A percentile compares a stretch with the other conserved stretches of the same genome.
These are phyloP conservation scores for Portunus trituberculatus DNA, from an alignment of 1,140 invertebrate species.

Conservation along the genomic window DNA sequence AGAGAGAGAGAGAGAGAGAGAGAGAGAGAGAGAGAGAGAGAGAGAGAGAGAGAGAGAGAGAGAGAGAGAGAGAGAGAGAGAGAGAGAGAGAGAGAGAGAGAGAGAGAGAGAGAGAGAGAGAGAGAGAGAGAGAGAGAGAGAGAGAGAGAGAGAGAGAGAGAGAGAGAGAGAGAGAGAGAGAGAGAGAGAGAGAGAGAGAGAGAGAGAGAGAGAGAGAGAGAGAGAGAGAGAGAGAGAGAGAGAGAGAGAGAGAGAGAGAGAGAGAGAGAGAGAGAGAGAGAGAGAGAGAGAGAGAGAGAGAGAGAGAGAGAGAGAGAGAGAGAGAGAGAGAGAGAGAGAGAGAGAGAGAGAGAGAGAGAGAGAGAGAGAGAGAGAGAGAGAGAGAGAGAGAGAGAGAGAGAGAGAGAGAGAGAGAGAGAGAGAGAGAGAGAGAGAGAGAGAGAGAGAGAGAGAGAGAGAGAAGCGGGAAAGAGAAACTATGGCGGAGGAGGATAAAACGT, in stretches of 20 bases:
- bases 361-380: neutral
- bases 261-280: neutral
- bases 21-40: neutral
- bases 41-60: neutral
- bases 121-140: neutral
- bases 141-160: neutral
- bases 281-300: neutral
- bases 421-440: neutral
- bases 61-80: conserved; percentile 28
- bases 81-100: neutral
- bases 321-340: conserved; percentile 26
- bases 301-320: neutral
- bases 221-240: neutral
- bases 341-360: conserved; percentile 16
- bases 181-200: conserved; percentile 8
- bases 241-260: neutral
- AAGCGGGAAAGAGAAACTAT: neutral
- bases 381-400: neutral
- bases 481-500: neutral
- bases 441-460: neutral
- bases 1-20: neutral
- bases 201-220: conserved; percentile 32
- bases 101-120: neutral
- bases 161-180: neutral
- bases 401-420: neutral